Percentiles rank a stretch among this genome's conserved stretches.
Conservation (phyloP, 37 sponge, comb jelly and placozoan species). For the Dysidea cf. avara region DNA sequence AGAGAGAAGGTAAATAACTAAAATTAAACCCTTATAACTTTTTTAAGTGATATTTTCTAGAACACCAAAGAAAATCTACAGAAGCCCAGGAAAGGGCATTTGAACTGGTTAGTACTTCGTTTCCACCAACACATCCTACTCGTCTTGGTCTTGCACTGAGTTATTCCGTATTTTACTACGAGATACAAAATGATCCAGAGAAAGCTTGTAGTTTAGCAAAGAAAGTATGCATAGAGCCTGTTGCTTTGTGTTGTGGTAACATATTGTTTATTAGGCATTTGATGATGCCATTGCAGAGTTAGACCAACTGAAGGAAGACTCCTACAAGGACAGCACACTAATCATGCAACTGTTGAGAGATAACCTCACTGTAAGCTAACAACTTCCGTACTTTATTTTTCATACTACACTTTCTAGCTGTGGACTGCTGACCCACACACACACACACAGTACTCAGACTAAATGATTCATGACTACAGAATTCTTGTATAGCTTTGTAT, state of each 20-base stretch:
- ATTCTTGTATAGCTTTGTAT: too few relatives aligned
- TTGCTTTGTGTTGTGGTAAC: too few relatives aligned
- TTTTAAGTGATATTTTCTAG: too few relatives aligned
- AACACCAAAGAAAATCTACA: too few relatives aligned
- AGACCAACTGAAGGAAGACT: slow-evolving; percentile 82
- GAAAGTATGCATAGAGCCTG: slow-evolving; percentile 37
- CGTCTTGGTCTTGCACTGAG: slow-evolving; percentile 86
- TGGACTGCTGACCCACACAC: slow-evolving; percentile 46
- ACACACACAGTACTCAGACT: too few relatives aligned
- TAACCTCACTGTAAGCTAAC: slow-evolving; percentile 88
- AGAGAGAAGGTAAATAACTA: slow-evolving; percentile 50
- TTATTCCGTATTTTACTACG: slow-evolving; percentile 87
- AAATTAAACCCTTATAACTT: too few relatives aligned
- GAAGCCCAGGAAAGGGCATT: slow-evolving; percentile 65
- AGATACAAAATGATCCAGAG: slow-evolving; percentile 64
- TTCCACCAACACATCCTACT: slow-evolving; percentile 78
- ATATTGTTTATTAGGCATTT: slow-evolving; percentile 81
- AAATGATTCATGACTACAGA: too few relatives aligned
- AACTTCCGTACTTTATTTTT: too few relatives aligned
- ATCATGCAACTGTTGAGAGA: slow-evolving; percentile 95
- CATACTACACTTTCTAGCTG: slow-evolving; percentile 22
- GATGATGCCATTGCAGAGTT: slow-evolving; percentile 89
- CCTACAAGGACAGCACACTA: slow-evolving; percentile 93
- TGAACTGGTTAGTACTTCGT: slow-evolving; percentile 16
- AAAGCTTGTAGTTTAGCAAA: slow-evolving; percentile 87